Conservation (phyloP, 1,140 invertebrate genomes). For the Bicyclus anynana region DNA sequence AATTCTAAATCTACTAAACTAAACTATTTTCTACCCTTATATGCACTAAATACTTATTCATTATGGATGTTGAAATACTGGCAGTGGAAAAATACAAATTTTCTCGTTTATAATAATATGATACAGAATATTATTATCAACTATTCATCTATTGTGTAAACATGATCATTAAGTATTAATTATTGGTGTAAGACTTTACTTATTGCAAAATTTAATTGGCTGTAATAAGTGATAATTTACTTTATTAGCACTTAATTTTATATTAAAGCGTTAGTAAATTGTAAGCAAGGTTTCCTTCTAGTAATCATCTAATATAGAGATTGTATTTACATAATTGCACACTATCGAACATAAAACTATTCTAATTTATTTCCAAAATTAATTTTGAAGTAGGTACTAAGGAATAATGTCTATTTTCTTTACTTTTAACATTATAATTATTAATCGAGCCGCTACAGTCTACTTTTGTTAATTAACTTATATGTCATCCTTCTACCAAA, state of each 20-base stretch:
- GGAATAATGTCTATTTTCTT: constrained; percentile 1
- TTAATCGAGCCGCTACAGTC: constrained; percentile 3
- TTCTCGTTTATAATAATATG: constrained; percentile 41
- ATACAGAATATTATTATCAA: constrained; percentile 30
- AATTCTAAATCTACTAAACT: constrained; percentile 46
- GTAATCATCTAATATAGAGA: constrained; percentile 14
- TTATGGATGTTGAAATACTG: constrained; percentile 76
- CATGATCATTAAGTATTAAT: constrained; percentile 15
- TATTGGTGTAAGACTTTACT: constrained; percentile 1
- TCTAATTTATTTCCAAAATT: neutral
- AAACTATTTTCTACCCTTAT: constrained; percentile 54
- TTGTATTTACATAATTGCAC: constrained; percentile 55
- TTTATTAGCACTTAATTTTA: constrained; percentile 16
- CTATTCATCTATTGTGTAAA: constrained; percentile 20
- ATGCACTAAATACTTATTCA: constrained; percentile 43
- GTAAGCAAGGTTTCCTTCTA: constrained; percentile 15
- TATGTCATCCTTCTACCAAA: constrained; percentile 10
- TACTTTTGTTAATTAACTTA: neutral
- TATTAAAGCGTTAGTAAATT: constrained; percentile 29
- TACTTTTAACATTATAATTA: neutral
- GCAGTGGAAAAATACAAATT: constrained; percentile 76
- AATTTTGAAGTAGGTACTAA: constrained; percentile 8
- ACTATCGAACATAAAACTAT: constrained; percentile 25
- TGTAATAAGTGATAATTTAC: constrained; percentile 1
- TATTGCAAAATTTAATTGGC: neutral